Percentiles rank a stretch among this genome's conserved stretches.
These are phyloP conservation scores for Stenotaenia linearis DNA, from an alignment of 2,888 invertebrate species.

Conservation along the genomic window DNA sequence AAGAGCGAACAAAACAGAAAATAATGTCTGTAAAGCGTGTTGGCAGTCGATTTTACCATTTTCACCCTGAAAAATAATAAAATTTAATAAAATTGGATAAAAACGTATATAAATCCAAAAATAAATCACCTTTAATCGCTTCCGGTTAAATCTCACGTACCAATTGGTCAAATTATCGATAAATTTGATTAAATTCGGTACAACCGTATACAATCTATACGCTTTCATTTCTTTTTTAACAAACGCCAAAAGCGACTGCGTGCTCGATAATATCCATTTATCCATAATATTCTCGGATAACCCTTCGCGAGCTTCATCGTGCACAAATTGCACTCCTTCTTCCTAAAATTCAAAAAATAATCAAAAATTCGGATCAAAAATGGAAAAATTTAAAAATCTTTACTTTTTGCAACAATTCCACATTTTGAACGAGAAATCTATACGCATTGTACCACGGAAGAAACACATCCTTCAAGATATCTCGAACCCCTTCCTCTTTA, in stretches of 20 bases:
- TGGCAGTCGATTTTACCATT: slow-evolving; percentile 71
- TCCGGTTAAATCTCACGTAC: slow-evolving; percentile 96
- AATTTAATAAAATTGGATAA: slow-evolving; percentile 37
- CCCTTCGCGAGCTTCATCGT: slow-evolving; percentile 43
- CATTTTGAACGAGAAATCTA: slow-evolving; percentile 88
- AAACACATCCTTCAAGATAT: slow-evolving; percentile 94
- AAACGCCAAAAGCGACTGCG: slow-evolving; percentile 83
- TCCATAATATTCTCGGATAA: slow-evolving; percentile 78
- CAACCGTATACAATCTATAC: slow-evolving; percentile 91
- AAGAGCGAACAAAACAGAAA: slow-evolving; percentile 80
- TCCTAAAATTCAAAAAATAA: slow-evolving; percentile 43
- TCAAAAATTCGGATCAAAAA: slow-evolving; percentile 55
- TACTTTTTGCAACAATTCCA: slow-evolving; percentile 52
- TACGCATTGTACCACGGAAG: slow-evolving; percentile 78
- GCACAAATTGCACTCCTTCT: slow-evolving; percentile 47
- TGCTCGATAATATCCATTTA: slow-evolving; percentile 93
- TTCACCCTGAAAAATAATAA: slow-evolving; percentile 58
- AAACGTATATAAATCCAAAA: neutral
- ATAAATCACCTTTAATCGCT: slow-evolving; percentile 64
- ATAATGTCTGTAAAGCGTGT: slow-evolving; percentile 79
- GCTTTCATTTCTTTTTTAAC: slow-evolving; percentile 86
- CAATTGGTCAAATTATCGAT: slow-evolving; percentile 97
- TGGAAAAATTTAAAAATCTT: neutral
- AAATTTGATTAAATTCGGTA: slow-evolving; percentile 87
- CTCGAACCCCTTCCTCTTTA: slow-evolving; percentile 94